Conservation (phyloP, 2,797 vertebrate species). For the Schizothorax lantsangensis region DNA sequence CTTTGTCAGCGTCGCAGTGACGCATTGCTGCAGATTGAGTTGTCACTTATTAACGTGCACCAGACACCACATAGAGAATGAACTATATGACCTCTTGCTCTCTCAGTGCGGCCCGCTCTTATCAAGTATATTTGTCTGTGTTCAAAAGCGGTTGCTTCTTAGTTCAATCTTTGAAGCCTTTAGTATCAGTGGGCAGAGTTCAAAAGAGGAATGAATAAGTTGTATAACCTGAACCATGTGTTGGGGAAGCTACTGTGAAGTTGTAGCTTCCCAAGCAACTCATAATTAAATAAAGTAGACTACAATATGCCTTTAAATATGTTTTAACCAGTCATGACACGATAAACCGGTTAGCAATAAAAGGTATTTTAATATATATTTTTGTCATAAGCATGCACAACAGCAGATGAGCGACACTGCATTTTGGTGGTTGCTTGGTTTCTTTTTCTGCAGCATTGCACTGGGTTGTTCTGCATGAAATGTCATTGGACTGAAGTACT, state of each 20-base stretch:
- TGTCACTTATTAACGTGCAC: slow-evolving; percentile 61
- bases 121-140: slow-evolving; percentile 21
- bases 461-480: neutral
- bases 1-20: slow-evolving; percentile 43
- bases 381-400: neutral
- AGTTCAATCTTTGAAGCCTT: slow-evolving; percentile 27
- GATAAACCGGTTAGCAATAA: neutral
- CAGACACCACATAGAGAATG: neutral
- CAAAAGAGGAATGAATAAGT: slow-evolving; percentile 4
- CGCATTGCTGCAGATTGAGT: slow-evolving; percentile 27
- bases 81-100: slow-evolving; percentile 5
- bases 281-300: neutral
- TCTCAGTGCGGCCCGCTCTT: neutral
- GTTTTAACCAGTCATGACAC: neutral
- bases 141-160: neutral
- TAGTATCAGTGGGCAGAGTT: slow-evolving; percentile 23
- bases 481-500: neutral
- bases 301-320: neutral
- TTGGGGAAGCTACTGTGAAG: slow-evolving; percentile 4
- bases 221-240: slow-evolving; percentile 1
- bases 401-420: neutral
- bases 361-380: neutral
- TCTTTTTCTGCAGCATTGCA: neutral
- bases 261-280: neutral
- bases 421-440: neutral